phyloP scores from a whole-genome alignment of 2,888 invertebrate genomes.

The Tetropium fuscum region DNA sequence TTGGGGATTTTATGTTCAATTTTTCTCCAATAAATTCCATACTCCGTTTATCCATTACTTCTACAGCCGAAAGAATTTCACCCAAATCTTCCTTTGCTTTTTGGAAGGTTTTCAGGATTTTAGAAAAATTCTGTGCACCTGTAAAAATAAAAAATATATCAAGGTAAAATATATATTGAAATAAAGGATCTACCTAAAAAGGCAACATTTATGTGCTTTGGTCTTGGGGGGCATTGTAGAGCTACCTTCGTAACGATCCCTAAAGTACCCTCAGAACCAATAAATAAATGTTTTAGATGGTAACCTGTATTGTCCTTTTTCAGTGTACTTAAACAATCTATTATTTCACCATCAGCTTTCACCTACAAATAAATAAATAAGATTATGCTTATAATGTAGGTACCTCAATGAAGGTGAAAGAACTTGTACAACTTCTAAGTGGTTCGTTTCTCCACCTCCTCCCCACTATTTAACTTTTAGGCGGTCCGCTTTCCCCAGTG shows the following conservation, averaged over 20 bases:
- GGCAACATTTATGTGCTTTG: slow-evolving; percentile 65
- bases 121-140: slow-evolving; percentile 83
- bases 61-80: slow-evolving; percentile 95
- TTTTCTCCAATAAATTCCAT: slow-evolving; percentile 75
- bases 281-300: slow-evolving; percentile 95
- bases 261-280: slow-evolving; percentile 97
- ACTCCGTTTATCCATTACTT: slow-evolving; percentile 87
- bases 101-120: slow-evolving; percentile 80
- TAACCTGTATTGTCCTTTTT: slow-evolving; percentile 99
- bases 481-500: too few species aligned
- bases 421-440: too few species aligned
- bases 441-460: too few species aligned
- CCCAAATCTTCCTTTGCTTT: slow-evolving; percentile 80
- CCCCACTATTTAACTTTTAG: too few species aligned
- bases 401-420: too few species aligned
- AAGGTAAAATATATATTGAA: too few species aligned
- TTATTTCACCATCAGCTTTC: slow-evolving; percentile 83
- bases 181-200: slow-evolving; percentile 45
- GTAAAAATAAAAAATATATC: slow-evolving; percentile 28
- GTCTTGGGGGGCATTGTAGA: slow-evolving; percentile 86
- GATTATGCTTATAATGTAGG: too few species aligned
- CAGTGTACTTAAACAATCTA: slow-evolving; percentile 85
- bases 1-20: slow-evolving; percentile 72
- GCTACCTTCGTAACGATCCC: slow-evolving; percentile 94
- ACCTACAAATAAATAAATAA: slow-evolving; percentile 69